phyloP scores from a whole-genome alignment of 2,113 vertebrate species.

The Hemiscyllium ocellatum region DNA sequence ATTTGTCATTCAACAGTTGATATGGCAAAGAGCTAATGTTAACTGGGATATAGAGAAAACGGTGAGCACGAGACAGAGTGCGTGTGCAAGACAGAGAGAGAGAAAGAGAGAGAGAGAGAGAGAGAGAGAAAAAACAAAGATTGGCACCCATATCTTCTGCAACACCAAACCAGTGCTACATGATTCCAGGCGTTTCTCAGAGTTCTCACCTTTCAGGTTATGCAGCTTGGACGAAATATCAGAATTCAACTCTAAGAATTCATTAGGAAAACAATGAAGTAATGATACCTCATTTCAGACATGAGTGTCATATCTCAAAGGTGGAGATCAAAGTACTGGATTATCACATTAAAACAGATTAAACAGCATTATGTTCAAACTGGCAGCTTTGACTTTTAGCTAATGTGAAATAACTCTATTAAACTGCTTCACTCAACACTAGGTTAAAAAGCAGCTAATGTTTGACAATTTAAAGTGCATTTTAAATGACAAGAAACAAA shows the following conservation, averaged over 20 bases:
- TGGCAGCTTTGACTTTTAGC: background rate
- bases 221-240: conserved; percentile 39
- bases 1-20: conserved; percentile 40
- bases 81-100: background rate
- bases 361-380: background rate
- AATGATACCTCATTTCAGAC: conserved; percentile 42
- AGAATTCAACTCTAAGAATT: conserved; percentile 40
- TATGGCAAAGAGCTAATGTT: conserved; percentile 39
- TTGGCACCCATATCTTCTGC: background rate
- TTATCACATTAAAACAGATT: conserved; percentile 37
- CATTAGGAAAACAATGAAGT: conserved; percentile 40
- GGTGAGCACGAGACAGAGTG: background rate
- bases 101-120: background rate
- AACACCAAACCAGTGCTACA: conserved; percentile 17
- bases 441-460: background rate
- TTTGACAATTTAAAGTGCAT: conserved; percentile 4
- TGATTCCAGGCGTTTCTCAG: conserved; percentile 41
- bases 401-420: background rate
- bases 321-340: conserved; percentile 43
- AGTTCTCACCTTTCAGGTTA: conserved; percentile 48
- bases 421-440: background rate
- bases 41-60: background rate
- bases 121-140: background rate
- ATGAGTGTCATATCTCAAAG: conserved; percentile 38
- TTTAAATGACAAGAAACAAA: background rate